These are phyloP conservation scores for Corythoichthys intestinalis DNA, from an alignment of 2,113 vertebrate genomes.

Conservation along the genomic window DNA sequence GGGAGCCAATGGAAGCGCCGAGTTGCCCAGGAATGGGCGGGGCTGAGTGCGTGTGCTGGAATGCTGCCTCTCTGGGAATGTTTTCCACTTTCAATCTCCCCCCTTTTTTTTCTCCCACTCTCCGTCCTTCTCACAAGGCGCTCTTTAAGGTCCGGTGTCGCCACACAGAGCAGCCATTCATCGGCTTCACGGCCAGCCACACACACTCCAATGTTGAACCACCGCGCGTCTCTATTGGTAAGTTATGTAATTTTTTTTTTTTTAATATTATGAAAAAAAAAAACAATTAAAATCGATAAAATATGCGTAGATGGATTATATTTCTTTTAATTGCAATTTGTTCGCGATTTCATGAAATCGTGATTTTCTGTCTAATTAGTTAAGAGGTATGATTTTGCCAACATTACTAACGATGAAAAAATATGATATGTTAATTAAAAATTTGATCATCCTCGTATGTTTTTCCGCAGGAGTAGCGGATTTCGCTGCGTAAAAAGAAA, in stretches of 20 bases:
- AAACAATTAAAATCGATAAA: neutral
- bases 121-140: slow-evolving; percentile 74
- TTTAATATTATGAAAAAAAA: neutral
- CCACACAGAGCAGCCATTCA: slow-evolving; percentile 81
- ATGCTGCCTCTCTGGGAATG: slow-evolving; percentile 73
- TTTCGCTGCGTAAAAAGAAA: slow-evolving; percentile 15
- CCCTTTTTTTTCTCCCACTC: slow-evolving; percentile 60
- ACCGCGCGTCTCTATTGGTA: slow-evolving; percentile 63
- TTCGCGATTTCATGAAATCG: neutral
- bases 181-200: slow-evolving; percentile 67
- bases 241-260: slow-evolving; percentile 60
- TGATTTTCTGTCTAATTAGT: neutral
- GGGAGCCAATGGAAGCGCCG: slow-evolving; percentile 23
- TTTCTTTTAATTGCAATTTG: neutral
- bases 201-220: slow-evolving; percentile 72
- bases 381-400: neutral
- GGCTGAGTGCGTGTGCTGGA: slow-evolving; percentile 40
- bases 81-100: slow-evolving; percentile 71
- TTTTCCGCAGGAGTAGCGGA: slow-evolving; percentile 32
- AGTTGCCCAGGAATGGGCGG: slow-evolving; percentile 38
- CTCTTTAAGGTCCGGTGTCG: slow-evolving; percentile 77
- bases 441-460: neutral
- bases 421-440: neutral
- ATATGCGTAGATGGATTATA: neutral
- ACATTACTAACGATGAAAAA: neutral